Base-by-base conservation (phyloP, 2,797 vertebrate genomes). In the Parotocinclus haroldoi region DNA sequence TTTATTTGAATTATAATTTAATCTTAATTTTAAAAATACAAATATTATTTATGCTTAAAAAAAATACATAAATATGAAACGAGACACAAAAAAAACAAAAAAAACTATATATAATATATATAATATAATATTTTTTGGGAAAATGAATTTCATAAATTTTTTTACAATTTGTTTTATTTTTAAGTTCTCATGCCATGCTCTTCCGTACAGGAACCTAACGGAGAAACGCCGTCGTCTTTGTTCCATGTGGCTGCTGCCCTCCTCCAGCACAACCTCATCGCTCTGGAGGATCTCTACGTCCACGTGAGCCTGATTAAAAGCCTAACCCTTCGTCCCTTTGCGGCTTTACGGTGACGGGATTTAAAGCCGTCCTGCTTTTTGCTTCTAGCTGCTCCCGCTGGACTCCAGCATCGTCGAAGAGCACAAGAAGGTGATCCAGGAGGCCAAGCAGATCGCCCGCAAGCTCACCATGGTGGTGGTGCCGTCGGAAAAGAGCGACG, bases 191-290 rank as follows among this genome's bases (percentile, higher is more conserved):
- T n/a, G n/a, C n/a, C n/a, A n/a, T n/a, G n/a, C n/a, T n/a, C n/a
- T 45, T 9, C 10, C 12, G n/a, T 7, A 18, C 75, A 98, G 96
- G 96, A 98, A 83, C 96, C 96, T 16, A 99, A 93, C 76, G 95
- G 96, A 76, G 96, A 98, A 86, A 99, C 97, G 0, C 96, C 97
- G 8, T 92, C 90, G 51, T 98, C 96, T 75, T 90, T 99, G 69
- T 98, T 99, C 83, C 93, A 96, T 84, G 93, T 99, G 65, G 95
- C 96, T 83, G 96, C 97, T 79, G 92, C 96, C 66, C 92, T 99
- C 79, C 88, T 99, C 73, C 96, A 99, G 63, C 92, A 96, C 80
- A 94, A 97, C 87, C 92, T 99, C 73, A 96, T 98, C 76, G 94
- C 96, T 79, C 83, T 99, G 83, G 96, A 98, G 76, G 96, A 99